A percentile compares a stretch with the other conserved stretches of the same genome.
These are phyloP conservation scores for Sphaerodactylus townsendi DNA, from an alignment of 2,113 vertebrate genomes.

Conservation along the genomic window DNA sequence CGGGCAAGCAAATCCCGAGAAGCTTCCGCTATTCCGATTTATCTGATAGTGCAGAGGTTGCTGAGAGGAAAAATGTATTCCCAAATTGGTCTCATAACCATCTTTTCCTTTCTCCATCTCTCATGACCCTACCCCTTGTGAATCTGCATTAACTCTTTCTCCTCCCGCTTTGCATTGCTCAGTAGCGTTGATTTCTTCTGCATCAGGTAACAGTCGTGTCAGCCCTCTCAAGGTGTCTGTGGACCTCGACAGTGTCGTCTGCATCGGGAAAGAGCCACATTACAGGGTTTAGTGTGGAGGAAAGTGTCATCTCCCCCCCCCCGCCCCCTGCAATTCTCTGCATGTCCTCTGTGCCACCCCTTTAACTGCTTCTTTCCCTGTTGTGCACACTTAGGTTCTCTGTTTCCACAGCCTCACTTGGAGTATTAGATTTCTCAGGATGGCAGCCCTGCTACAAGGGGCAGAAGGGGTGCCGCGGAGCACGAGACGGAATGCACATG, in stretches of 20 bases:
- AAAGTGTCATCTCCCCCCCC: not conserved
- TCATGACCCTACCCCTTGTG: not conserved
- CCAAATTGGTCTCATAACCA: no score
- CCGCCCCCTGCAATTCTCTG: not conserved
- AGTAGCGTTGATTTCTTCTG: constrained; percentile 13
- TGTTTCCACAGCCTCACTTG: constrained; percentile 38
- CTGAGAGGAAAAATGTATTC: no score
- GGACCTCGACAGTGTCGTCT: not conserved
- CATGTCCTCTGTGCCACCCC: not conserved
- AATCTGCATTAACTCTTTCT: not conserved
- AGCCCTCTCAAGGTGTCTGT: not conserved
- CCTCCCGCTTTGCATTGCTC: not conserved
- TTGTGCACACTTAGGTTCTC: not conserved
- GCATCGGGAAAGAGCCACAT: not conserved
- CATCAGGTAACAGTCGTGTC: not conserved
- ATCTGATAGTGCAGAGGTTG: not conserved
- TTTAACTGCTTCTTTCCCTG: not conserved
- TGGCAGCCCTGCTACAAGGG: constrained; percentile 17
- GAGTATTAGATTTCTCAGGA: constrained; percentile 18
- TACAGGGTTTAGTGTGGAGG: accelerated
- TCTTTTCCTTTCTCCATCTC: accelerated
- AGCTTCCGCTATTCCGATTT: not conserved
- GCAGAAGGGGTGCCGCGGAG: constrained; percentile 21
- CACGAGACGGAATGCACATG: accelerated
- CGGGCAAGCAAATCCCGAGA: not conserved